These are phyloP conservation scores for Cataglyphis livida DNA, from an alignment of 2,888 invertebrate species.

Conservation along the genomic window DNA sequence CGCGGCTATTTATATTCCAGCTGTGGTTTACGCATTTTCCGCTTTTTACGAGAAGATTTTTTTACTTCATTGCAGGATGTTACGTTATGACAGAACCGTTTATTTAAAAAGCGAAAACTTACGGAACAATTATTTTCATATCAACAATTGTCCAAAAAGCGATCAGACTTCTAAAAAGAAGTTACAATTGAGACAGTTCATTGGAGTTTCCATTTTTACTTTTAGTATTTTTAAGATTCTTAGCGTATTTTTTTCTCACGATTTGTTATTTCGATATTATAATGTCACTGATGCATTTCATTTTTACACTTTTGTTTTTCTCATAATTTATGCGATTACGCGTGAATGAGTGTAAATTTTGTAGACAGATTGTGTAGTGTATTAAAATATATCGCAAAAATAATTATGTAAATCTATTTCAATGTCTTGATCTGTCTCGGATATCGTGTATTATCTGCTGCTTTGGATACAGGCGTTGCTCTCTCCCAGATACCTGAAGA, in stretches of 20 bases:
- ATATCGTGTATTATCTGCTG: constrained; percentile 21
- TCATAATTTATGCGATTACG: neutral
- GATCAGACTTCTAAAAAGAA: constrained; percentile 8
- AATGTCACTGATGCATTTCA: neutral
- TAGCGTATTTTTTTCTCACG: neutral
- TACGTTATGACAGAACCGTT: neutral
- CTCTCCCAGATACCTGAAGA: constrained; percentile 22
- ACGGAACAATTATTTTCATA: constrained; percentile 1
- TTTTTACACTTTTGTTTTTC: neutral
- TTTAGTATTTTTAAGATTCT: neutral
- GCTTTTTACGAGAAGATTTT: neutral
- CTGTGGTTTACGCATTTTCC: neutral
- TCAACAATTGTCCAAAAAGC: constrained; percentile 13
- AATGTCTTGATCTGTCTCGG: constrained; percentile 32
- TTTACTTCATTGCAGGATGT: neutral
- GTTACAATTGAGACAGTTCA: constrained; percentile 38
- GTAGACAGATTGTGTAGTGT: neutral
- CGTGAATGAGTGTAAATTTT: neutral
- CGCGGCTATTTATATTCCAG: neutral
- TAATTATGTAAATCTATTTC: constrained; percentile 22
- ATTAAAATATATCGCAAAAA: neutral
- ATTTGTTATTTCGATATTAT: neutral
- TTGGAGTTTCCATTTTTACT: neutral
- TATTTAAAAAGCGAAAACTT: neutral
- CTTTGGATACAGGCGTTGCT: constrained; percentile 44